Percentiles rank a stretch among this genome's conserved stretches.
Conservation (phyloP, 2,113 vertebrate genomes). For the Peromyscus maniculatus region DNA sequence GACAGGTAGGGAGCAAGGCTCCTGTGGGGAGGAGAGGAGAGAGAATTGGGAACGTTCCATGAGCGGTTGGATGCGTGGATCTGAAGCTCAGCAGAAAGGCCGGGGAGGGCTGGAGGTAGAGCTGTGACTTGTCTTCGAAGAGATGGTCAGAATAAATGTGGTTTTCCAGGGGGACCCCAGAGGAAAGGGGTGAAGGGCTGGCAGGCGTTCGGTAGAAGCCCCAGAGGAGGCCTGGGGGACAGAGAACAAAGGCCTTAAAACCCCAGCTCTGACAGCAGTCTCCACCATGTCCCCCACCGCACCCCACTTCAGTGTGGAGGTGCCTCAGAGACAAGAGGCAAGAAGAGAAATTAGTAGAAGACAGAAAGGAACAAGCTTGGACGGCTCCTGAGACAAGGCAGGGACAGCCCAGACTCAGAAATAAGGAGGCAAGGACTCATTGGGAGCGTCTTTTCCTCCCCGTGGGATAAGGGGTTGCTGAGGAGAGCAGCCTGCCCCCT, state of each 20-base stretch:
- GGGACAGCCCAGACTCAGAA: background rate
- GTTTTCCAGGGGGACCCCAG: background rate
- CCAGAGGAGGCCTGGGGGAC: background rate
- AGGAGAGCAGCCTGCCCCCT: background rate
- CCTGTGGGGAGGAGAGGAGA: background rate
- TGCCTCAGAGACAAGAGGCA: slow-evolving; percentile 13
- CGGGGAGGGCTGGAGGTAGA: background rate
- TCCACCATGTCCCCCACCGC: background rate
- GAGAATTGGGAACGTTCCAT: background rate
- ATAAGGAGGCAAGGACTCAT: background rate
- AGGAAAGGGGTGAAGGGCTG: background rate
- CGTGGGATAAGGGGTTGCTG: background rate
- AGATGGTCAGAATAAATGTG: background rate
- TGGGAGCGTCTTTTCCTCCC: background rate
- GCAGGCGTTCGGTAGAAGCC: background rate
- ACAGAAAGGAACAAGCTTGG: background rate
- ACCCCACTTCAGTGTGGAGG: background rate
- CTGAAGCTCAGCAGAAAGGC: background rate
- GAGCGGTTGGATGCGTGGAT: background rate
- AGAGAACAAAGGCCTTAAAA: background rate
- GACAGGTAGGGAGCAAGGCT: background rate
- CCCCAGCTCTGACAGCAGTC: background rate
- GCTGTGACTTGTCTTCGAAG: background rate
- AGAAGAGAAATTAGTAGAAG: slow-evolving; percentile 40
- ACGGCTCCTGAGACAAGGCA: background rate